A percentile compares a stretch with the other conserved stretches of the same genome.
These are phyloP conservation scores for Adela reaumurella DNA, from an alignment of 2,888 invertebrate genomes.

Conservation along the genomic window DNA sequence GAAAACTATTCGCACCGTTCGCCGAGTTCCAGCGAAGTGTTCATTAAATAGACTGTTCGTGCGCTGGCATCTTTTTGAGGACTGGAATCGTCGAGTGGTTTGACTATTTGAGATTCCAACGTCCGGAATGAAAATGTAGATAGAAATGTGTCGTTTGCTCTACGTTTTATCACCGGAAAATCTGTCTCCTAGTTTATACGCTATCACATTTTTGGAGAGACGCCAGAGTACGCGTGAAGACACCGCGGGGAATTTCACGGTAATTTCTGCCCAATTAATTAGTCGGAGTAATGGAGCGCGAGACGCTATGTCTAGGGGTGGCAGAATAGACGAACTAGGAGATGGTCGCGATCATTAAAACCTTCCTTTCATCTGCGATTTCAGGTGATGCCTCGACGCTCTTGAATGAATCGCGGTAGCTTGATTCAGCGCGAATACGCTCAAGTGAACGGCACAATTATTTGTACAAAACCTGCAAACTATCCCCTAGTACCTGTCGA, in stretches of 20 bases:
- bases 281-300: no score
- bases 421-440: neutral
- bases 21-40: neutral
- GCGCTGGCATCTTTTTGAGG: neutral
- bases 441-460: neutral
- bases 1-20: neutral
- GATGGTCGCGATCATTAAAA: neutral
- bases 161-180: neutral
- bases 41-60: neutral
- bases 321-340: neutral
- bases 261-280: no score
- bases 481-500: neutral
- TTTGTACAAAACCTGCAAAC: neutral
- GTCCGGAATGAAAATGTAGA: no score
- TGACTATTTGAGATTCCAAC: neutral
- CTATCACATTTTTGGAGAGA: no score
- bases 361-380: conserved; percentile 1
- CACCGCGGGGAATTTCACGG: no score
- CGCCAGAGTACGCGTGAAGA: no score
- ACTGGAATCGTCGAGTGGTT: neutral
- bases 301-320: neutral
- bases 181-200: no score
- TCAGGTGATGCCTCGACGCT: conserved; percentile 3
- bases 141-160: neutral
- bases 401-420: neutral